phyloP scores from a whole-genome alignment of 2,113 vertebrate genomes.

The Rhinichthys klamathensis region DNA sequence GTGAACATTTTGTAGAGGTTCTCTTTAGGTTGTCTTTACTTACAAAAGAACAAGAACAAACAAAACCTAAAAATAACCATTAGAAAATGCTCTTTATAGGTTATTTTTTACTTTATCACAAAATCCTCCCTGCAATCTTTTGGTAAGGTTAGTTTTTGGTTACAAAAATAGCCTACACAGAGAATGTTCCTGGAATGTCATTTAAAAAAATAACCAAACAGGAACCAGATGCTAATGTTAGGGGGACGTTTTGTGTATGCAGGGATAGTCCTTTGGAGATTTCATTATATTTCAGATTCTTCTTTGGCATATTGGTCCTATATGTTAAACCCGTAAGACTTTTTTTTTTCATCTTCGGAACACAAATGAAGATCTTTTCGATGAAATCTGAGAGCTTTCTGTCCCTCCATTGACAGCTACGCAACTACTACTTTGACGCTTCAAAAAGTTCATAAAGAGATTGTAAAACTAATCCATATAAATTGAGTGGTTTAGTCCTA shows the following conservation, averaged over 20 bases:
- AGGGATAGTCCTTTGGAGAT: background rate
- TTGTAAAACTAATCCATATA: too few relatives aligned
- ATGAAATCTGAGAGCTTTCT: too few relatives aligned
- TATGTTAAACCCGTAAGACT: background rate
- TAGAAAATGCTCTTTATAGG: background rate
- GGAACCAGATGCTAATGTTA: background rate
- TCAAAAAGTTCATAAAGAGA: too few relatives aligned
- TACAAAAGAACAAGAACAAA: too few relatives aligned
- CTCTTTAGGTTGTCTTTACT: background rate
- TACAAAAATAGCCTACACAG: background rate
- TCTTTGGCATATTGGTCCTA: background rate
- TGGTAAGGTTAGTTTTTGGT: background rate
- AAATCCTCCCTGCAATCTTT: background rate
- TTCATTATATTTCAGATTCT: background rate
- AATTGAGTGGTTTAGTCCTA: too few relatives aligned
- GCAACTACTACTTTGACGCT: too few relatives aligned
- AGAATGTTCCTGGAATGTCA: background rate
- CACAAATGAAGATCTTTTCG: too few relatives aligned
- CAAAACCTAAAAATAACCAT: background rate
- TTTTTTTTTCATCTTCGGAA: too few relatives aligned
- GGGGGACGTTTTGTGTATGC: background rate
- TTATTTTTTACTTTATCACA: background rate
- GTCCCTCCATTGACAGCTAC: too few relatives aligned
- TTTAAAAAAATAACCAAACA: background rate
- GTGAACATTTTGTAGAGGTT: background rate